A percentile compares a stretch with the other conserved stretches of the same genome.
phyloP scores from a whole-genome alignment of 2,888 invertebrate genomes.

The Lasioglossum lativentre region DNA sequence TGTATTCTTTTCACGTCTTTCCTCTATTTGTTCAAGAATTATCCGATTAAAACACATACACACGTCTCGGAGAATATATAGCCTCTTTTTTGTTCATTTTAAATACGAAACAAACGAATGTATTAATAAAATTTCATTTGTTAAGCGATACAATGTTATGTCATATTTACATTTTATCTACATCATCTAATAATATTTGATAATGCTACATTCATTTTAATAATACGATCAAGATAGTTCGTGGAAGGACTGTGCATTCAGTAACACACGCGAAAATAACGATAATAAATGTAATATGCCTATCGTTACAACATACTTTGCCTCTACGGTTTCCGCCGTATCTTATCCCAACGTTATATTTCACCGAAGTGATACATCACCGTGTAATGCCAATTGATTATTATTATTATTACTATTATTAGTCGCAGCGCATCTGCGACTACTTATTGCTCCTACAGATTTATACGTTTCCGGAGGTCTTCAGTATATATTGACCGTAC shows the following conservation, averaged over 20 bases:
- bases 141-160: conserved; percentile 38
- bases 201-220: conserved; percentile 39
- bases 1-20: conserved; percentile 2
- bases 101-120: too few species aligned
- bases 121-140: conserved; percentile 53
- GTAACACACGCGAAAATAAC: conserved; percentile 44
- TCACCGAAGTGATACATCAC: conserved; percentile 44
- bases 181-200: conserved; percentile 42
- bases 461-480: neutral
- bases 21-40: conserved; percentile 3
- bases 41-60: neutral
- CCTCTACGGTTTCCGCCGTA: conserved; percentile 42
- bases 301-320: conserved; percentile 35
- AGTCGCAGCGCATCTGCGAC: conserved; percentile 3
- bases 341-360: conserved; percentile 52
- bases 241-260: conserved; percentile 49
- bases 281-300: conserved; percentile 41
- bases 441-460: conserved; percentile 25
- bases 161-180: conserved; percentile 52
- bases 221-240: conserved; percentile 50
- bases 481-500: neutral
- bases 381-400: conserved; percentile 44
- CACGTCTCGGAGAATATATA: neutral
- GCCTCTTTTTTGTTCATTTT: too few species aligned
- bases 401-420: conserved; percentile 19